A percentile compares a stretch with the other conserved stretches of the same genome.
Evolutionary conservation across 2,888 invertebrate species (phyloP).

Genomic region (Pomacea canaliculata): DNA sequence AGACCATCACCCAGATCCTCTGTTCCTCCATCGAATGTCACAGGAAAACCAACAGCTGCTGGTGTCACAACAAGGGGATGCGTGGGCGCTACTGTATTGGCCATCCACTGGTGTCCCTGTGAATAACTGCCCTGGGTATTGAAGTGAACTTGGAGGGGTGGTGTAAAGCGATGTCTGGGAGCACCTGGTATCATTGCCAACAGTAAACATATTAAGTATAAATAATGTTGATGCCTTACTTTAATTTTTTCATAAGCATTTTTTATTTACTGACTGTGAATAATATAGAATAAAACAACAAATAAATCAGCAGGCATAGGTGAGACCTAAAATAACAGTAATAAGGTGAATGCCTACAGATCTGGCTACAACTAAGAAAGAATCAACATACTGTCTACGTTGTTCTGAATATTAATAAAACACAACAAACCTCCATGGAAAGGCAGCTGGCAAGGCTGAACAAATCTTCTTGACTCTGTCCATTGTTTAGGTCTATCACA

Average conservation of each 20-base stretch:
- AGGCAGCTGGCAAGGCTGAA: slow-evolving; percentile 32
- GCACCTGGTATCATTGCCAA: too few species aligned
- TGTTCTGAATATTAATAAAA: background rate
- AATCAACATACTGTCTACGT: too few species aligned
- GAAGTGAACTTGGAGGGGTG: slow-evolving; percentile 1
- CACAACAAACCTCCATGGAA: slow-evolving; percentile 23
- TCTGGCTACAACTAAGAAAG: too few species aligned
- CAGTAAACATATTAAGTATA: too few species aligned
- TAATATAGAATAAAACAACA: too few species aligned
- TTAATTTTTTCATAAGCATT: too few species aligned
- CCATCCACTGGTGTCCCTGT: background rate
- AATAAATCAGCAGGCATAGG: too few species aligned
- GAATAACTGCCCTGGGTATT: background rate
- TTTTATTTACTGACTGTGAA: too few species aligned
- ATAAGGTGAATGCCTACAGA: too few species aligned
- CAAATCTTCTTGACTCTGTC: slow-evolving; percentile 27
- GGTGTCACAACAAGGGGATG: slow-evolving; percentile 15
- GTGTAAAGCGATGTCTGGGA: background rate
- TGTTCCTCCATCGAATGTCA: slow-evolving; percentile 28
- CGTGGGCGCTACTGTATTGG: slow-evolving; percentile 4
- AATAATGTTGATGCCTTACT: too few species aligned
- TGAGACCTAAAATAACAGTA: too few species aligned
- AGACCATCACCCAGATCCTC: slow-evolving; percentile 19
- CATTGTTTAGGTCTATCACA: background rate
- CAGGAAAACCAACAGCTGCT: slow-evolving; percentile 1